Base-by-base conservation (phyloP, 2,888 invertebrate species). In the Boloria selene region DNA sequence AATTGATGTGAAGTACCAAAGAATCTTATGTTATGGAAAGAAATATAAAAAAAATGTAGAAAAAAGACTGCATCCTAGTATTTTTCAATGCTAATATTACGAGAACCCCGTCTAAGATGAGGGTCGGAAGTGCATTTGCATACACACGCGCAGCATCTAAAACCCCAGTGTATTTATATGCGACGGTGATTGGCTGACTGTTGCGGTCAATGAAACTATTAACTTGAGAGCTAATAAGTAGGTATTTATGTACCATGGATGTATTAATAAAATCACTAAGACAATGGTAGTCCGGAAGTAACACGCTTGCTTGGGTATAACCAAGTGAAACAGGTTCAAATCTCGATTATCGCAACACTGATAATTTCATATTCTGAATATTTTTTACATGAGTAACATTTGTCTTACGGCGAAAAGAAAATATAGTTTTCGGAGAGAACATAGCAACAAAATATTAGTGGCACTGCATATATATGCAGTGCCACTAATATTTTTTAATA, bases 101-200 rank as follows among this genome's bases (percentile, higher is more conserved):
- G 38, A 42, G 49, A 18, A 18, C 49, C 42, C 31, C 47, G 65
- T 58, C 65, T 64, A 64, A 82, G 83, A 81, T 77, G 79, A 75
- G 77, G 73, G 77, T 75, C 79, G 82, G 82, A 81, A 77, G 74
- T 73, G 73, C 77, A 87, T 86, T 87, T 84, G 80, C 86, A 87
- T 86, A 3, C 3, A 82, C 77, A 76, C 82, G 79, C 79, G 74
- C 76, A 80, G 83, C 87, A 85, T 87, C 76, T 86, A 84, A 86
- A 88, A 79, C 64, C 64, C 68, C 31, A 78, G 77, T 73, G 84
- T 85, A 85, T 87, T 87, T 86, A 84, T 82, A 82, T 79, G 76
- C 77, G 74, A 74, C 79, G 77, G 70, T 74, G 74, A 77, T 77
- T 78, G 76, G 78, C 74, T 72, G 63, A 64, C 50, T 69, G 65